Evolutionary conservation across 2,888 invertebrate species (phyloP).

Genomic region (Pilophorus perplexus): DNA sequence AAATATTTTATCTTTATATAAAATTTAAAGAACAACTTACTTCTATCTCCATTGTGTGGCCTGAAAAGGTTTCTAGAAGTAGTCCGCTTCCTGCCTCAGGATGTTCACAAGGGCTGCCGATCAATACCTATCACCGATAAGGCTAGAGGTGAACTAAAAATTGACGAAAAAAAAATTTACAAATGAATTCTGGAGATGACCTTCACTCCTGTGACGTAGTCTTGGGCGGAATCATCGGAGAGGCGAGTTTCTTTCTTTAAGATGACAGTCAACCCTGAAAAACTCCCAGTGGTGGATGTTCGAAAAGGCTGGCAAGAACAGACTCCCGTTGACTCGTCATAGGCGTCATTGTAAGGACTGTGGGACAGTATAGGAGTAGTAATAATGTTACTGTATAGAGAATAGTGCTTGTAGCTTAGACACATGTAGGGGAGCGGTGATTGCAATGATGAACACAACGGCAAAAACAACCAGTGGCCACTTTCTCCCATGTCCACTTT

Average conservation of each 20-base stretch:
- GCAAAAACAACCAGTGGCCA: too few species aligned
- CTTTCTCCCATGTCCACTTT: too few species aligned
- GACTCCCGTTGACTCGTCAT: too few species aligned
- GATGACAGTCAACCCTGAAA: constrained; percentile 24
- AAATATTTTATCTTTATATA: not conserved
- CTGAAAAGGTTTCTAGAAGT: constrained; percentile 45
- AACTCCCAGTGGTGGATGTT: constrained; percentile 10
- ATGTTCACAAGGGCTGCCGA: constrained; percentile 48
- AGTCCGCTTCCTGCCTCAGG: constrained; percentile 49
- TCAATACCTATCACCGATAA: constrained; percentile 26
- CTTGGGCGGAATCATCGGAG: not conserved
- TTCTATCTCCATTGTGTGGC: constrained; percentile 37
- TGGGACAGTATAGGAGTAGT: too few species aligned
- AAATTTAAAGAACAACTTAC: too few species aligned
- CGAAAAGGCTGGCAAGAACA: too few species aligned
- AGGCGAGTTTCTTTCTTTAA: constrained; percentile 8
- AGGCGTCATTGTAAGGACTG: too few species aligned
- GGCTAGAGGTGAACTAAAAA: not conserved
- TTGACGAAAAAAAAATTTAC: not conserved
- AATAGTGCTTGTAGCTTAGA: too few species aligned
- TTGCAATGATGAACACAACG: too few species aligned
- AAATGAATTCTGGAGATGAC: not conserved
- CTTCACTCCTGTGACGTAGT: not conserved
- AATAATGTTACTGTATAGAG: too few species aligned
- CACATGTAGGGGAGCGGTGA: too few species aligned